Percentiles rank a stretch among this genome's conserved stretches.
These are phyloP conservation scores for Canis aureus DNA, from an alignment of 2,113 vertebrate species.

Conservation along the genomic window DNA sequence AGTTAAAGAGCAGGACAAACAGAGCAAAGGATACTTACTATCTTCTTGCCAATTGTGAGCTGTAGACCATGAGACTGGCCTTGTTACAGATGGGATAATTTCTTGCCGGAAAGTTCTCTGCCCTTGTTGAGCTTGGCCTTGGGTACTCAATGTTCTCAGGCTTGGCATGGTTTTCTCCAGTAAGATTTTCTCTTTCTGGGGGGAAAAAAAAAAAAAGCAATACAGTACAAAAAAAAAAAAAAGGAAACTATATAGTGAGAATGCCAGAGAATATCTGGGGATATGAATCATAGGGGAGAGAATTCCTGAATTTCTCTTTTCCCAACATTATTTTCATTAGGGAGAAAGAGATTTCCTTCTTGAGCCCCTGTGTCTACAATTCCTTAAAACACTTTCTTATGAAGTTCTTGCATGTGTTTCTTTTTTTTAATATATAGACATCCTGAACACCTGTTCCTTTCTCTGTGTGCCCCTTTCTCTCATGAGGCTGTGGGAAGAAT, in stretches of 20 bases:
- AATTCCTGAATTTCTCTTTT: conserved; percentile 37
- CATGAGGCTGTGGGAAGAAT: not conserved
- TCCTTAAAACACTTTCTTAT: not conserved
- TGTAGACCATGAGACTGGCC: not conserved
- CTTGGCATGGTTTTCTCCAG: conserved; percentile 38
- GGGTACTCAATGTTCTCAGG: not conserved
- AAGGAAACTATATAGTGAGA: conserved; percentile 10
- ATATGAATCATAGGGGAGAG: conserved; percentile 38
- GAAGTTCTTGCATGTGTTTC: not conserved
- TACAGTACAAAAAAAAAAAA: not conserved
- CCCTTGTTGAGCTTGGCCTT: not conserved
- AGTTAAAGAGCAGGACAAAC: not conserved
- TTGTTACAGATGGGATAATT: not conserved
- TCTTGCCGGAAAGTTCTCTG: conserved; percentile 10
- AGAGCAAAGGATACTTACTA: not conserved
- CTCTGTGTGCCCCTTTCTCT: not conserved
- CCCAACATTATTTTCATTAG: not conserved
- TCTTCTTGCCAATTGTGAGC: not conserved
- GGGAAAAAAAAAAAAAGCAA: not conserved
- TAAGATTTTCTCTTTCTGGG: conserved; percentile 55
- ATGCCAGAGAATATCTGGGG: conserved; percentile 53
- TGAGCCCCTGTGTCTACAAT: not conserved
- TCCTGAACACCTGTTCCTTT: not conserved
- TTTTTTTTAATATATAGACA: not conserved
- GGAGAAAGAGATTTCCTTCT: not conserved